phyloP scores from a whole-genome alignment of 2,888 invertebrate species.

The Helleia helle region DNA sequence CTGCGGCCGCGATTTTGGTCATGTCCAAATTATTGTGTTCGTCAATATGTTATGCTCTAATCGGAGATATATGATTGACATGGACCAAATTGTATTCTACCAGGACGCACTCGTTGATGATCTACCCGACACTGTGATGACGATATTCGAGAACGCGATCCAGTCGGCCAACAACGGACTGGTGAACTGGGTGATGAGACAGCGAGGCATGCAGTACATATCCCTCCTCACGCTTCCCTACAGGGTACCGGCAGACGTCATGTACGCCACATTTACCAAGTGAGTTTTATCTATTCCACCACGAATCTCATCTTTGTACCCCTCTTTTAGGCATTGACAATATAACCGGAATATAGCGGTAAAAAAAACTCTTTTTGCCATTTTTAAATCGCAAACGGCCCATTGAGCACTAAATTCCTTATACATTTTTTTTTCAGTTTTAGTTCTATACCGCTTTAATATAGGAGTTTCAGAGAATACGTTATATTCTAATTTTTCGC shows the following conservation, averaged over 20 bases:
- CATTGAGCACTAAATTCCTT: too few relatives aligned
- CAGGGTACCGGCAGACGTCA: constrained; percentile 89
- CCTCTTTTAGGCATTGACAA: too few relatives aligned
- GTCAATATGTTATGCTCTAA: not conserved
- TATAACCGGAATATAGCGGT: too few relatives aligned
- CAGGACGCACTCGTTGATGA: constrained; percentile 91
- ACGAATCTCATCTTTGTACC: too few relatives aligned
- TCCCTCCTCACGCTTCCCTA: constrained; percentile 89
- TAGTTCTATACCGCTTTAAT: too few relatives aligned
- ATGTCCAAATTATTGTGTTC: too few relatives aligned
- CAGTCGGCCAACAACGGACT: constrained; percentile 93
- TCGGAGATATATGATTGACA: not conserved
- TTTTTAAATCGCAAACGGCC: too few relatives aligned
- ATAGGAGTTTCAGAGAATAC: too few relatives aligned
- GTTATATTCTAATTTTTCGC: too few relatives aligned
- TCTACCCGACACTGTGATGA: constrained; percentile 91
- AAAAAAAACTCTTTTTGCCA: too few relatives aligned
- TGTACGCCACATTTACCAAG: constrained; percentile 90
- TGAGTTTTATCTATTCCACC: constrained; percentile 63
- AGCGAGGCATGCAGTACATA: constrained; percentile 85
- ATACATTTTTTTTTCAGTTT: too few relatives aligned
- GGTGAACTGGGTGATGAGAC: constrained; percentile 91
- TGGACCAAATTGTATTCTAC: constrained; percentile 9
- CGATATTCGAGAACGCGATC: constrained; percentile 93
- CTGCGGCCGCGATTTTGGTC: too few relatives aligned